Percentiles rank a stretch among this genome's conserved stretches.
Conservation (phyloP, 2,888 invertebrate species). For the Endomychus coccineus region DNA sequence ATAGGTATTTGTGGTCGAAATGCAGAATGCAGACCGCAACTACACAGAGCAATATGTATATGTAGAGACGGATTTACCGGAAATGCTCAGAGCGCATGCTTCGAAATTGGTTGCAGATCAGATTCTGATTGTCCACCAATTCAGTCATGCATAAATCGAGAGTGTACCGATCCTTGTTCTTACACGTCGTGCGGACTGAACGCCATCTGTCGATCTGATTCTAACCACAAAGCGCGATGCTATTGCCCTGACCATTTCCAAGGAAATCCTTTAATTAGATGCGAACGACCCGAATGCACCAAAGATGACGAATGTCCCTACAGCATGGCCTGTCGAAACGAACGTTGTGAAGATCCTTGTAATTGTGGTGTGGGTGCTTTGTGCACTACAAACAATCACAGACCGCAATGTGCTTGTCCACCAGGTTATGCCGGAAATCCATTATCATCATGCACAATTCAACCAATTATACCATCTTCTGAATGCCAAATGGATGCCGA, state of each 20-base stretch:
- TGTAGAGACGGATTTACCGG: conserved; percentile 79
- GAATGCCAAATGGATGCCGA: conserved; percentile 75
- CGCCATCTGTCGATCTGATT: conserved; percentile 69
- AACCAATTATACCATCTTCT: conserved; percentile 49
- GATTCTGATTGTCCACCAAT: conserved; percentile 77
- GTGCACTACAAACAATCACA: conserved; percentile 71
- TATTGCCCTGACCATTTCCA: conserved; percentile 73
- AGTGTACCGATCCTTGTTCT: conserved; percentile 72
- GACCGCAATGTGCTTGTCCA: conserved; percentile 72
- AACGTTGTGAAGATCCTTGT: conserved; percentile 77
- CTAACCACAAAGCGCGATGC: conserved; percentile 73
- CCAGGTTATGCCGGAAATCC: conserved; percentile 77
- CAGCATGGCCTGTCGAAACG: conserved; percentile 69
- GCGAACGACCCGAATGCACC: conserved; percentile 71
- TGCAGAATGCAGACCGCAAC: conserved; percentile 68
- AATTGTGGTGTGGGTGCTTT: conserved; percentile 70
- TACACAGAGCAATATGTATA: conserved; percentile 74
- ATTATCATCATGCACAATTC: conserved; percentile 55
- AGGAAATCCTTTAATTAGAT: conserved; percentile 73
- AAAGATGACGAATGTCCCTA: conserved; percentile 69
- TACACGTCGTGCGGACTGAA: conserved; percentile 73
- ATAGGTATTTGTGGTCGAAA: conserved; percentile 65
- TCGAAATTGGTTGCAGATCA: conserved; percentile 74
- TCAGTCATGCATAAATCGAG: conserved; percentile 73
- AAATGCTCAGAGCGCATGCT: conserved; percentile 70